Evolutionary conservation across 2,888 invertebrate genomes (phyloP), one percentile per base, ranked within the genome.

Genomic region (Podotricha telesiphe): DNA sequence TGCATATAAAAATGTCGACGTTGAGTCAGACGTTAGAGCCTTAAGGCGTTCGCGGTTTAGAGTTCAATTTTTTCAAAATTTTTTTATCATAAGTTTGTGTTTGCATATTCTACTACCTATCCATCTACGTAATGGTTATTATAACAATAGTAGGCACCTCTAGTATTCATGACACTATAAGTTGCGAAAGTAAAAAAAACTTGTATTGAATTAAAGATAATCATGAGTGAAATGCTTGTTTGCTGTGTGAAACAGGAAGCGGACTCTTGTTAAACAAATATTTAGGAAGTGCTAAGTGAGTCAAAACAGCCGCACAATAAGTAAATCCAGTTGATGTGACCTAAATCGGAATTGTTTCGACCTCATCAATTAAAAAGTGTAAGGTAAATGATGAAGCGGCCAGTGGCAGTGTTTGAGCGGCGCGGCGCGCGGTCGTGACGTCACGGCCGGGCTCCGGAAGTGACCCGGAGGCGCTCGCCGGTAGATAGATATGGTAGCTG

Each of bases 311-410:
- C 64, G 69, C 61, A 71, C 68, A 73, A 74, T 68, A 74, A 79
- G 83, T 84, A 88, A 91, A 88, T 87, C 85, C 81, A 84, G 81
- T 77, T 81, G 76, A 76, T 81, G 78, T 80, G 88, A 89, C 91
- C 92, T 87, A 92, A 91, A 92, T 93, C 91, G 91, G 86, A 92
- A 91, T 92, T 93, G 86, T 87, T 89, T 80, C 81, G 90, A 88
- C 92, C 91, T 91, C 87, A 79, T 86, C 89, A 92, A 92, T 93
- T 92, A 92, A 90, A 91, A 92, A 86, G 83, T 87, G 86, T 89
- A 86, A 91, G 90, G 90, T 91, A 89, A 88, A 86, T 82, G 84
- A 80, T 84, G 83, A 77, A 77, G 77, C 73, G 72, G 74, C 69
- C 75, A 73, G 72, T 74, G 73, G 76, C 78, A 73, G 74, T 73